A percentile compares a stretch with the other conserved stretches of the same genome.
Evolutionary conservation across 2,113 vertebrate species (phyloP).

Genomic region (Amphiprion percula): DNA sequence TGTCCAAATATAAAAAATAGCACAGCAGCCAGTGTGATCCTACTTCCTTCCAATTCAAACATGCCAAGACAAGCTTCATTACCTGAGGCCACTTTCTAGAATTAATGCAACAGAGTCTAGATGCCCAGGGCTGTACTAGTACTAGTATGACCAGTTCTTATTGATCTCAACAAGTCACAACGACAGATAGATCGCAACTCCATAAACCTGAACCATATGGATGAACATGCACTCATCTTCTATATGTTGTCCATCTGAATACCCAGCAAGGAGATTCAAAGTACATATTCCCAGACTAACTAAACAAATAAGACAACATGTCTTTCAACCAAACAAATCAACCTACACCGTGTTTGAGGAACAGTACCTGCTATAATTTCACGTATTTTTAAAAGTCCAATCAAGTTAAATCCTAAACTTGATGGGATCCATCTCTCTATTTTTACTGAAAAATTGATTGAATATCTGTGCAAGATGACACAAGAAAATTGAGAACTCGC

Average conservation of each 20-base stretch:
- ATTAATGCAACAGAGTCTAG: slow-evolving; percentile 54
- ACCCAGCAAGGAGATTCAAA: slow-evolving; percentile 15
- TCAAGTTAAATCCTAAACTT: slow-evolving; percentile 1
- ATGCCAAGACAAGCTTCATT: slow-evolving; percentile 35
- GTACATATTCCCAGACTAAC: slow-evolving; percentile 21
- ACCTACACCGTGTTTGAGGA: slow-evolving; percentile 21
- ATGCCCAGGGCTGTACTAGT: slow-evolving; percentile 26
- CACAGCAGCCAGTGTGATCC: slow-evolving; percentile 13
- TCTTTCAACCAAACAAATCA: slow-evolving; percentile 61
- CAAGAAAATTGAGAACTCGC: background rate
- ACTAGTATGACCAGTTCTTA: slow-evolving; percentile 32
- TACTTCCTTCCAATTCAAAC: slow-evolving; percentile 13
- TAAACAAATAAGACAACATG: slow-evolving; percentile 57
- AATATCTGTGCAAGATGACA: slow-evolving; percentile 7
- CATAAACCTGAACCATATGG: slow-evolving; percentile 26
- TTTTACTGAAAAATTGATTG: slow-evolving; percentile 23
- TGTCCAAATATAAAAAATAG: background rate
- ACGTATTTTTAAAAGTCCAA: slow-evolving; percentile 38
- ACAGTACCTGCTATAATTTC: slow-evolving; percentile 2
- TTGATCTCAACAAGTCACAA: slow-evolving; percentile 12
- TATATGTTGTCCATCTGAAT: slow-evolving; percentile 46
- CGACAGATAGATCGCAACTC: slow-evolving; percentile 15
- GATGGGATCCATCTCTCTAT: slow-evolving; percentile 29
- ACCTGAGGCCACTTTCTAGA: slow-evolving; percentile 60
- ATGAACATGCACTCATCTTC: slow-evolving; percentile 34